A percentile compares a stretch with the other conserved stretches of the same genome.
phyloP scores from a whole-genome alignment of 2,888 invertebrate genomes.

The Machimus atricapillus region DNA sequence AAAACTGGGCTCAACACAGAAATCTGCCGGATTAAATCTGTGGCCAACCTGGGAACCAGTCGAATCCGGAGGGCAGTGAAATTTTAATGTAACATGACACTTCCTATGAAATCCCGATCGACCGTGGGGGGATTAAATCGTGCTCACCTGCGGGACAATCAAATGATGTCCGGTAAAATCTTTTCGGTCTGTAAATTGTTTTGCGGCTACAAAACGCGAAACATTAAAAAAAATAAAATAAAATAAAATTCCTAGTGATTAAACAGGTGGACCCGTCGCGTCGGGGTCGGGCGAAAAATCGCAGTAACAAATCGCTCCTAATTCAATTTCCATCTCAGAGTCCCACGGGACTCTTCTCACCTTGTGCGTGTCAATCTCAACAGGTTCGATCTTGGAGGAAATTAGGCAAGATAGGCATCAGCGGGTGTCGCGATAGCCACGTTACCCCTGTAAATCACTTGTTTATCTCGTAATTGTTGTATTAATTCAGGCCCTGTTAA shows the following conservation, averaged over 20 bases:
- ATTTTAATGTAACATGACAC: background rate
- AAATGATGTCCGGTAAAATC: background rate
- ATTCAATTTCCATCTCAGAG: background rate
- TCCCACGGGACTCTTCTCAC: background rate
- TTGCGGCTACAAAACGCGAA: background rate
- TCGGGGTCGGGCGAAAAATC: background rate
- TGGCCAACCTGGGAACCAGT: background rate
- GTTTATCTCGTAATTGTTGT: conserved; percentile 13
- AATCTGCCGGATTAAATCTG: background rate
- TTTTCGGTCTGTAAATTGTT: background rate
- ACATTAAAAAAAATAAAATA: background rate
- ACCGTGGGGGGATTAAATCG: background rate
- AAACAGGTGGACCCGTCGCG: background rate
- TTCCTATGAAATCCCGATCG: background rate
- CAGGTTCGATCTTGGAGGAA: background rate
- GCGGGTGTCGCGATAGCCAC: background rate
- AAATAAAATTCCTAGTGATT: background rate
- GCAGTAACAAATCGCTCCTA: background rate
- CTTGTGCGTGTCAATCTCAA: conserved; percentile 4
- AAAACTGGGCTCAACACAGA: background rate
- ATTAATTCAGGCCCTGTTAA: background rate
- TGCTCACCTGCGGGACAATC: background rate
- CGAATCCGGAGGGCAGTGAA: background rate
- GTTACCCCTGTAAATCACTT: conserved; percentile 1
- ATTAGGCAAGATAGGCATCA: background rate